Conservation (phyloP, 2,113 vertebrate genomes). For the Nothocercus nigrocapillus region DNA sequence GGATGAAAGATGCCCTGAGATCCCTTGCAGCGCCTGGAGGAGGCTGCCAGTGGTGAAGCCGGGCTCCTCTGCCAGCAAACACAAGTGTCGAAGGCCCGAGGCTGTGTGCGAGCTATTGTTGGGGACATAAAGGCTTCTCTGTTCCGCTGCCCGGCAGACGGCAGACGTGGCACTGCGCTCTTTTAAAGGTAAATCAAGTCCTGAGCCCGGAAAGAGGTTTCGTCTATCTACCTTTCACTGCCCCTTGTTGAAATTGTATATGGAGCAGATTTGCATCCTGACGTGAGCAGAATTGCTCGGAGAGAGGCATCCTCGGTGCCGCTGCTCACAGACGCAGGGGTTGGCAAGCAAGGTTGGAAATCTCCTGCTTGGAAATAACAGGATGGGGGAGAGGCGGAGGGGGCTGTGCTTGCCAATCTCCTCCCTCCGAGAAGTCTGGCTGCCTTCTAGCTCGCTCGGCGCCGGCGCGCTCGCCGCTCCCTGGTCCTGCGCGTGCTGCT, state of each 20-base stretch:
- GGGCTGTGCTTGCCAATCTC: neutral
- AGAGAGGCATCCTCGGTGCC: neutral
- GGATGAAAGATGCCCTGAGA: conserved; percentile 51
- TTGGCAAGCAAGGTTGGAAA: neutral
- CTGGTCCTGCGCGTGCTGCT: neutral
- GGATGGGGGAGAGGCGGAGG: neutral
- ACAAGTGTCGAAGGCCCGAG: conserved; percentile 50
- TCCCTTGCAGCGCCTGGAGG: conserved; percentile 50
- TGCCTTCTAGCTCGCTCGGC: neutral
- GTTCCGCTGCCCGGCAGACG: conserved; percentile 51
- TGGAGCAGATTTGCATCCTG: neutral
- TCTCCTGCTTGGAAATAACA: neutral
- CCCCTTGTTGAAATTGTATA: neutral
- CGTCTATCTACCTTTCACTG: conserved; percentile 18
- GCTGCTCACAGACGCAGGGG: neutral
- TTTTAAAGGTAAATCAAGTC: conserved; percentile 48
- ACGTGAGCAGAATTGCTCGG: neutral
- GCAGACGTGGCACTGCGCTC: conserved; percentile 28
- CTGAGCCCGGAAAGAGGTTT: conserved; percentile 33
- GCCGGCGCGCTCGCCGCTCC: neutral
- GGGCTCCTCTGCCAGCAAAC: conserved; percentile 53
- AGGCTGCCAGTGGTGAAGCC: conserved; percentile 62
- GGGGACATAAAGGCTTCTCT: conserved; percentile 58
- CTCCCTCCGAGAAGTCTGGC: neutral
- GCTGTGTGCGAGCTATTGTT: conserved; percentile 69